Percentiles rank a stretch among this genome's conserved stretches.
phyloP scores from a whole-genome alignment of 92 coral and sea anemone species.

The Desmophyllum pertusum region DNA sequence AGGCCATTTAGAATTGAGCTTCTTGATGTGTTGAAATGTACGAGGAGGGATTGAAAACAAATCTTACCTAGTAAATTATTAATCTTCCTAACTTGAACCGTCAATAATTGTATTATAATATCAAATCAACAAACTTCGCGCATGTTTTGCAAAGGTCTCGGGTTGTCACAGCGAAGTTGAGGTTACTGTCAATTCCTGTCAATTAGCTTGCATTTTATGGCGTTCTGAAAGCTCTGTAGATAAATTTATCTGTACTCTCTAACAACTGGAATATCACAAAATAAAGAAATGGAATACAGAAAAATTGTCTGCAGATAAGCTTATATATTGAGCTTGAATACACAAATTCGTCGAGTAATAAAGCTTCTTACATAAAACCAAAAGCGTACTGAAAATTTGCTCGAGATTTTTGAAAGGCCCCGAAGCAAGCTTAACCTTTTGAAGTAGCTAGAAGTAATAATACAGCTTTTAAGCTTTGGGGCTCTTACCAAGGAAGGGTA shows the following conservation, averaged over 20 bases:
- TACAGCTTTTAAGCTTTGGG: not conserved
- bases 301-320: not conserved
- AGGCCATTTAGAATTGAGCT: constrained; percentile 1
- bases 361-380: no score
- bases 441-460: not conserved
- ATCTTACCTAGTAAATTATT: constrained; percentile 28
- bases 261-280: not conserved
- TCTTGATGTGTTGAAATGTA: not conserved
- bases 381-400: no score
- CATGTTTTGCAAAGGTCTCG: constrained; percentile 11
- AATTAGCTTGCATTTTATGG: no score
- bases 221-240: no score
- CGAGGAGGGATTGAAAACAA: constrained; percentile 28
- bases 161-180: not conserved
- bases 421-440: not conserved
- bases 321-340: no score
- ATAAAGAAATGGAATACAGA: not conserved
- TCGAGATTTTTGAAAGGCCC: not conserved
- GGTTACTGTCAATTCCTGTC: no score
- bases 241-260: not conserved
- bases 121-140: constrained; percentile 2
- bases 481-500: constrained; percentile 53
- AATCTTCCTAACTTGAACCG: constrained; percentile 10
- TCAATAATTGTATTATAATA: not conserved
- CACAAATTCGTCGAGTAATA: no score